A percentile compares a stretch with the other conserved stretches of the same genome.
These are phyloP conservation scores for Volucella zonaria DNA, from an alignment of 2,888 invertebrate genomes.

Conservation along the genomic window DNA sequence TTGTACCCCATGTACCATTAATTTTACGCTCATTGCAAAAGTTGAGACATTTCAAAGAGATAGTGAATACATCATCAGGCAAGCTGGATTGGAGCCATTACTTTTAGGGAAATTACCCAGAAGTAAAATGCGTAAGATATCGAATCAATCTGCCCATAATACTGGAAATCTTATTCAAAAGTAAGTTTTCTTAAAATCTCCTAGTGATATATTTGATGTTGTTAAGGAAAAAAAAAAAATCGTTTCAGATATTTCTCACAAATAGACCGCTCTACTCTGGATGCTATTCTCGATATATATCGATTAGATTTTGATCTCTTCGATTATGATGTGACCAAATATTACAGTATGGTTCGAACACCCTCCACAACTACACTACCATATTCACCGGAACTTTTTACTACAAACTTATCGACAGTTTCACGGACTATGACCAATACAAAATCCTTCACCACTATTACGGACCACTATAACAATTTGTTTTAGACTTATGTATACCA, in stretches of 20 bases:
- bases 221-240: too few species aligned
- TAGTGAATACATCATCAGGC: conserved; percentile 85
- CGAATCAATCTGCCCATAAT: conserved; percentile 81
- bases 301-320: conserved; percentile 88
- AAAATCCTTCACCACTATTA: conserved; percentile 54
- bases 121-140: conserved; percentile 84
- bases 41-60: conserved; percentile 86
- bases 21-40: conserved; percentile 86
- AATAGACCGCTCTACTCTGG: conserved; percentile 84
- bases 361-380: conserved; percentile 76
- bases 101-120: conserved; percentile 83
- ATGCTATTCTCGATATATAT: conserved; percentile 86
- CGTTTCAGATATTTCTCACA: conserved; percentile 84
- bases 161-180: conserved; percentile 84
- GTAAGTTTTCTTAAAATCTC: conserved; percentile 81
- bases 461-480: conserved; percentile 65
- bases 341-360: conserved; percentile 84
- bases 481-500: conserved; percentile 36
- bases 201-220: too few species aligned
- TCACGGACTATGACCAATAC: conserved; percentile 66
- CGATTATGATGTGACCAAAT: conserved; percentile 85
- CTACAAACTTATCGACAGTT: conserved; percentile 61
- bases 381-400: conserved; percentile 68
- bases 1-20: conserved; percentile 87
- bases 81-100: conserved; percentile 84